Conservation (phyloP, 1,140 invertebrate species). For the Ctenoplectra terminalis region DNA sequence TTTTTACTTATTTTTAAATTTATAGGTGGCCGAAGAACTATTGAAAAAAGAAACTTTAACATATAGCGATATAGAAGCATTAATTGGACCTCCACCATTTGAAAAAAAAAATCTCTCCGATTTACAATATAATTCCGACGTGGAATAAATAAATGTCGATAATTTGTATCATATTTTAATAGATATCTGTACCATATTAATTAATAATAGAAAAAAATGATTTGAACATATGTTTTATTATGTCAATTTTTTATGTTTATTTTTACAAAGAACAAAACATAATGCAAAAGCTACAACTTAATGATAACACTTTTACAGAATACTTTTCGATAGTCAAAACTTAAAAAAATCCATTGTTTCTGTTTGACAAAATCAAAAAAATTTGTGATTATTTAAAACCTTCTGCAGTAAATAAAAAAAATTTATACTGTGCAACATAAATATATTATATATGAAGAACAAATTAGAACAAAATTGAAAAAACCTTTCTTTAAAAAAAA, state of each 20-base stretch:
- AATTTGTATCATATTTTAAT: not conserved
- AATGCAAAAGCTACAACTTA: conserved; percentile 24
- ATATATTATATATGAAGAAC: conserved; percentile 24
- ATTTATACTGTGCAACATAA: conserved; percentile 29
- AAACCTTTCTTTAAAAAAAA: conserved; percentile 44
- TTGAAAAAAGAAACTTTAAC: conserved; percentile 95
- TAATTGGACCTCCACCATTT: conserved; percentile 95
- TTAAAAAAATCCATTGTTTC: conserved; percentile 23
- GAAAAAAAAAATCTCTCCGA: conserved; percentile 91
- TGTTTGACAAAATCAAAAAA: not conserved
- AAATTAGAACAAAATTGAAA: conserved; percentile 59
- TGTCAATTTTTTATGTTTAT: not conserved
- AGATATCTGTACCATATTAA: conserved; percentile 41
- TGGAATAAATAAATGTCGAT: not conserved
- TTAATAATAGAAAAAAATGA: not conserved
- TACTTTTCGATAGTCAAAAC: not conserved
- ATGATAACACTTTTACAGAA: conserved; percentile 16
- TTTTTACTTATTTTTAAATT: conserved; percentile 36
- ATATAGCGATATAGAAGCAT: conserved; percentile 93
- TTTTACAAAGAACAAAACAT: not conserved
- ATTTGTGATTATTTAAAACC: not conserved
- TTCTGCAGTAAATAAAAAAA: not conserved
- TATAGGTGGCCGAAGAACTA: conserved; percentile 93
- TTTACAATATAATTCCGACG: conserved; percentile 52
- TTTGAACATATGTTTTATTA: conserved; percentile 9